Evolutionary conservation across 2,797 vertebrate species (phyloP).

Genomic region (Decapterus maruadsi): DNA sequence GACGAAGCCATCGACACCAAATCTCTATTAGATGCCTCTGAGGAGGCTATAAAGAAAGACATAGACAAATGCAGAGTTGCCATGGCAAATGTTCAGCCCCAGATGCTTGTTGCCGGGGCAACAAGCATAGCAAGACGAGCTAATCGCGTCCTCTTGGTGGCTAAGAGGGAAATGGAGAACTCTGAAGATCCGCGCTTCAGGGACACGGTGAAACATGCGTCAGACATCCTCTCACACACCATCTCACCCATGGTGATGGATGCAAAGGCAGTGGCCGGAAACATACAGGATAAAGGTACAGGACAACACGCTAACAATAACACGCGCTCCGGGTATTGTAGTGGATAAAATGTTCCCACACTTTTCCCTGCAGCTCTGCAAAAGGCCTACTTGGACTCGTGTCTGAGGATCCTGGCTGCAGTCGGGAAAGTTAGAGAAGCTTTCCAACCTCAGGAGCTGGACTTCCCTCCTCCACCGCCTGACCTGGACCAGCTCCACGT

Average conservation of each 20-base stretch:
- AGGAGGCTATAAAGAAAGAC: conserved; percentile 99
- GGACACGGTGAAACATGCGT: conserved; percentile 94
- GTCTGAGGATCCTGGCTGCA: conserved; percentile 94
- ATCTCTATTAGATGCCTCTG: conserved; percentile 96
- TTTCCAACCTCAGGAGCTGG: conserved; percentile 96
- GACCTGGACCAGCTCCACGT: conserved; percentile 96
- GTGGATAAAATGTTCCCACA: neutral
- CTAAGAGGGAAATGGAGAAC: conserved; percentile 97
- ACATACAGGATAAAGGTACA: conserved; percentile 96
- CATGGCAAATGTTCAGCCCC: conserved; percentile 98
- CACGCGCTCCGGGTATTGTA: neutral
- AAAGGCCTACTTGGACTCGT: conserved; percentile 97
- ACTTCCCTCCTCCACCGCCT: conserved; percentile 97
- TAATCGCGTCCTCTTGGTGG: conserved; percentile 95
- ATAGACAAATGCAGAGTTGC: conserved; percentile 98
- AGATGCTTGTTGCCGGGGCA: conserved; percentile 98
- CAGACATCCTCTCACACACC: conserved; percentile 95
- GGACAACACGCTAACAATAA: neutral
- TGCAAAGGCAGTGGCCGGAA: conserved; percentile 96
- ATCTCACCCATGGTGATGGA: conserved; percentile 99
- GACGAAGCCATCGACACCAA: conserved; percentile 99
- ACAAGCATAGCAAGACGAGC: conserved; percentile 98
- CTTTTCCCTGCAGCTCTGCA: conserved; percentile 87
- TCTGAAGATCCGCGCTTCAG: conserved; percentile 98
- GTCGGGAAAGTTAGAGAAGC: conserved; percentile 98